Percentiles rank a stretch among this genome's conserved stretches.
Evolutionary conservation across 1,140 invertebrate genomes (phyloP).

Genomic region (Caenorhabditis briggsae): DNA sequence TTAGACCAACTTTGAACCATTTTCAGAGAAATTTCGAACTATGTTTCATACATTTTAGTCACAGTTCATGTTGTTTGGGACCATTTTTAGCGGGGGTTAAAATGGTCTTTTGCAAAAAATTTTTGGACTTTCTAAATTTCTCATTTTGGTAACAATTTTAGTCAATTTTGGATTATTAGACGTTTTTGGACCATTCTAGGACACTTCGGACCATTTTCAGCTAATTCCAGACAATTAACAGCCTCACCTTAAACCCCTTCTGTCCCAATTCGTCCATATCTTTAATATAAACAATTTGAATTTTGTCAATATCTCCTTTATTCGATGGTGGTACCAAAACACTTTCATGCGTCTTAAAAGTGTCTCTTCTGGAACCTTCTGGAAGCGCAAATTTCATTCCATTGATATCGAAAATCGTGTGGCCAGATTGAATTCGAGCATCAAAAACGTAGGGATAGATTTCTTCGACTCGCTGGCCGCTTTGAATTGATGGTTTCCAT

Average conservation of each 20-base stretch:
- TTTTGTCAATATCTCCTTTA: constrained; percentile 83
- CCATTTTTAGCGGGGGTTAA: too few species aligned
- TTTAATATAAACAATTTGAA: constrained; percentile 80
- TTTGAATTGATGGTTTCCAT: constrained; percentile 48
- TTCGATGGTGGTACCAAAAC: constrained; percentile 80
- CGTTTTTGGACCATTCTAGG: too few species aligned
- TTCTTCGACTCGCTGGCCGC: constrained; percentile 48
- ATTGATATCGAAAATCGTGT: constrained; percentile 64
- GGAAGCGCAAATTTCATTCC: constrained; percentile 83
- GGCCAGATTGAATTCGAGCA: constrained; percentile 83
- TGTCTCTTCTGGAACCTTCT: constrained; percentile 83
- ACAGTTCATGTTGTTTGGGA: too few species aligned
- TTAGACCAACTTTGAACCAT: too few species aligned
- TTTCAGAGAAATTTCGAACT: too few species aligned
- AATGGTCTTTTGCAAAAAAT: too few species aligned
- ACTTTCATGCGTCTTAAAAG: constrained; percentile 79
- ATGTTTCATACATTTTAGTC: too few species aligned
- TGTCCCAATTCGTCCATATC: constrained; percentile 71
- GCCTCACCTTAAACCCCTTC: constrained; percentile 22
- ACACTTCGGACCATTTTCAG: too few species aligned
- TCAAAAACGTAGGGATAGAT: constrained; percentile 76
- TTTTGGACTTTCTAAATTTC: too few species aligned
- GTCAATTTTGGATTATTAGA: too few species aligned
- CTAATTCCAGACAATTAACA: too few species aligned
- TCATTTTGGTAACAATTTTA: too few species aligned